These are phyloP conservation scores for Daphoenositta chrysoptera DNA, from an alignment of 2,113 vertebrate species.

Conservation along the genomic window DNA sequence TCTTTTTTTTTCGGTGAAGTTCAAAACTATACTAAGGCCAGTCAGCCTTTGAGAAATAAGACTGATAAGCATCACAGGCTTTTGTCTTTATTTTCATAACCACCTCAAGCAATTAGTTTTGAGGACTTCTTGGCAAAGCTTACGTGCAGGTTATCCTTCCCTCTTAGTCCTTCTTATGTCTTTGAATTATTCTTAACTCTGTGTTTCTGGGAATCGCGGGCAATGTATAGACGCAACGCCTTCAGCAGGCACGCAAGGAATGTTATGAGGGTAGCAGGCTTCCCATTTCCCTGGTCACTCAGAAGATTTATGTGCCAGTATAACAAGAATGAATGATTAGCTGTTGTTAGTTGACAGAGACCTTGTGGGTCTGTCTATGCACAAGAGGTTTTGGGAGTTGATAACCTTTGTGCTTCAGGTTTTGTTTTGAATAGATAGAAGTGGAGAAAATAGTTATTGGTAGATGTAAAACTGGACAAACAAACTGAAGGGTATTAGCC, in stretches of 20 bases:
- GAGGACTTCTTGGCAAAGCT: not conserved
- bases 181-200: not conserved
- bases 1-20: accelerated
- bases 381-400: not conserved
- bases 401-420: not conserved
- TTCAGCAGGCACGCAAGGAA: slow-evolving; percentile 10
- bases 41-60: not conserved
- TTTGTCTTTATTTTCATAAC: not conserved
- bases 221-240: not conserved
- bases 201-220: not conserved
- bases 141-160: not conserved
- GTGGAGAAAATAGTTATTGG: not conserved
- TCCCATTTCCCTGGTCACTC: not conserved
- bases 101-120: not conserved
- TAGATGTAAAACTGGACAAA: not conserved
- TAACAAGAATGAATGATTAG: slow-evolving; percentile 18
- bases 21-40: not conserved
- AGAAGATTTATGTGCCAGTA: slow-evolving; percentile 21
- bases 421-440: slow-evolving; percentile 7
- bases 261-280: slow-evolving; percentile 19
- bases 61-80: not conserved
- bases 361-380: not conserved
- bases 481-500: not conserved
- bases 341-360: not conserved
- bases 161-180: not conserved